Evolutionary conservation across 2,113 vertebrate genomes (phyloP).

Genomic region (Erythrocebus patas): DNA sequence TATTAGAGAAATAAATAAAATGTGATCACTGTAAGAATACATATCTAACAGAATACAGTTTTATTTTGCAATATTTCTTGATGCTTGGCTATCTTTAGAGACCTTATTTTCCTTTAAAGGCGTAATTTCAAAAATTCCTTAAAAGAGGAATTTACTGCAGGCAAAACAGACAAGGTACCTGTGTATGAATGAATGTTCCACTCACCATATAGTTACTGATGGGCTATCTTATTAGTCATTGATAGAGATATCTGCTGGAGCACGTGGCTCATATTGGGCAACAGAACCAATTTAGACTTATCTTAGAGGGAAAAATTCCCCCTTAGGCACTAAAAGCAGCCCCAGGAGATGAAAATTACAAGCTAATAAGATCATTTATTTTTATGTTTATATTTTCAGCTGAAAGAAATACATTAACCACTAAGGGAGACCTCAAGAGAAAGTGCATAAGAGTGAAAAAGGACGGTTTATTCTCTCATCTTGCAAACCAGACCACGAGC

Average conservation of each 20-base stretch:
- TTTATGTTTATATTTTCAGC: constrained; percentile 65
- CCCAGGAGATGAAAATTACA: constrained; percentile 58
- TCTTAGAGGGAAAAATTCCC: constrained; percentile 40
- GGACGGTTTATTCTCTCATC: not conserved
- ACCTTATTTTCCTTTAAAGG: constrained; percentile 29
- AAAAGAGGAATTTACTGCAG: not conserved
- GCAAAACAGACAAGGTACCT: not conserved
- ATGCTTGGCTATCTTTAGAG: constrained; percentile 1
- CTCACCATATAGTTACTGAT: constrained; percentile 5
- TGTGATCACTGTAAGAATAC: not conserved
- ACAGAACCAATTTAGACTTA: constrained; percentile 58
- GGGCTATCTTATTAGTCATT: constrained; percentile 11
- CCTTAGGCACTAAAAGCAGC: constrained; percentile 44
- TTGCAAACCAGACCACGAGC: not conserved
- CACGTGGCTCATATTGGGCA: not conserved
- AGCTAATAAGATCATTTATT: constrained; percentile 67
- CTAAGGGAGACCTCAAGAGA: not conserved
- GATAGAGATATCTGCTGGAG: constrained; percentile 45
- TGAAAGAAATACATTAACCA: constrained; percentile 64
- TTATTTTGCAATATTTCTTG: not conserved
- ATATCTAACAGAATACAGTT: not conserved
- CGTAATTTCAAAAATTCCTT: not conserved
- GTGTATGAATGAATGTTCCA: not conserved
- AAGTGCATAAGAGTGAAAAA: not conserved
- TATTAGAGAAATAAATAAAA: constrained; percentile 46